Base-by-base conservation (phyloP, 2,797 vertebrate genomes). In the Sitta carolinensis region DNA sequence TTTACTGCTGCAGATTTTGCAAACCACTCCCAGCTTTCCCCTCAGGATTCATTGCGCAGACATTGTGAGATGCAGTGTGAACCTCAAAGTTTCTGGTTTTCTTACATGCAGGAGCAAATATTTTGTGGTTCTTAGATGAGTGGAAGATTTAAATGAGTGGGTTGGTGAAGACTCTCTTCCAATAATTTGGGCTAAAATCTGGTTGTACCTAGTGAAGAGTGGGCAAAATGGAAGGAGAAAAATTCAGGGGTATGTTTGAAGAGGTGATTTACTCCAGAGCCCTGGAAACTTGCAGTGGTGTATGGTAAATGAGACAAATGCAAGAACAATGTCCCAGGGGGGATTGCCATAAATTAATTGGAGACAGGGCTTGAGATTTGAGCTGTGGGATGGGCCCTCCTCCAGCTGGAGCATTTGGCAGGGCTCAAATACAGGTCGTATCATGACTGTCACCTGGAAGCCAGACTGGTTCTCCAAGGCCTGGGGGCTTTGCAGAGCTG, bases 21-120 rank as follows among this genome's bases (percentile, higher is more conserved):
- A 84, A 55, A 55, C 17, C 0, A 0, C 13, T 77, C 25, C 32
- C 32, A 57, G 12, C 10, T 63, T 89, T 57, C 7, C 11, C 13
- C 13, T 63, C 25, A 4, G 20, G 25, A 29, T 58, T 79, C 18
- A 19, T 20, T 82, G 32, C 27, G 38, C 18, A 66, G 26, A 40
- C 7, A 1, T 32, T 84, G 36, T 38, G 23, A 81, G 19, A 14
- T 67, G 19, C 25, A 38, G 3, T 18, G 19, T 45, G 78, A 94
- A 76, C 17, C 29, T 76, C 4, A 2, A 38, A 43, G 5, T 40
- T 63, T 52, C 16, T 55, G 4, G 0, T 62, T 78, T 78, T 62
- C 25, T 38, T 76, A 26, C 10, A 11, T 17, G 13, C 14, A 47
- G 27, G 29, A 79, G 11, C 15, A 48, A 34, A 38, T 5, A 13